Base-by-base conservation (phyloP, 2,113 vertebrate species). In the Cebidichthys violaceus region DNA sequence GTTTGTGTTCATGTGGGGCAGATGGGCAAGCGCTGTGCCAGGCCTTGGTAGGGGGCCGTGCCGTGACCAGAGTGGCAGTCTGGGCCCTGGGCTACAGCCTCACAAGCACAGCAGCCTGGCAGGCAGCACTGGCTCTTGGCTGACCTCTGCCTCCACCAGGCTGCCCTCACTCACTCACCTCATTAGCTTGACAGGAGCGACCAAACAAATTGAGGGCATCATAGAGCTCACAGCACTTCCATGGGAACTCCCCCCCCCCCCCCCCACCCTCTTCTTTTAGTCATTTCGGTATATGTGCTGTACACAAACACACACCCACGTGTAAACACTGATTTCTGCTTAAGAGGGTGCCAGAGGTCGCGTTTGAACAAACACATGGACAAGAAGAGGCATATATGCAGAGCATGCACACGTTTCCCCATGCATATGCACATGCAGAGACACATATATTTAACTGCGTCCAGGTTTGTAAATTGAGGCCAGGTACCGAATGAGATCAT, bases 131-230 rank as follows among this genome's bases (percentile, higher is more conserved):
- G 90, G 86, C 90, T 92, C 89, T 92, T 94, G 90, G 93, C 89
- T 94, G 93, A 94, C 91, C 91, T 89, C 90, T 82, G 85, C 73
- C 75, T 93, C 86, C 92, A 92, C 75, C 86, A 81, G 88, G 90
- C 83, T 70, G 75, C 82, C 88, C 90, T 92, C 89, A 82, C 86
- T 91, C 89, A 89, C 82, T 89, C 92, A 92, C 90, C 89, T 94
- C 94, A 94, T 95, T 94, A 94, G 92, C 90, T 84, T 94, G 92
- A 93, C 89, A 90, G 91, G 65, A 93, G 90, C 72, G n/a, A 88
- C 82, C 90, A 89, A 93, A 93, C 90, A 88, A 90, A 91, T 79
- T 80, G 79, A 84, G 82, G 92, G 91, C 88, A 92, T 85, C 88
- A n/a, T 54, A 75, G 82, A 86, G 89, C 89, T 84, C 52, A 54